Percentiles rank a stretch among this genome's conserved stretches.
Evolutionary conservation across 2,113 vertebrate genomes (phyloP).

Genomic region (Zosterops japonicus): DNA sequence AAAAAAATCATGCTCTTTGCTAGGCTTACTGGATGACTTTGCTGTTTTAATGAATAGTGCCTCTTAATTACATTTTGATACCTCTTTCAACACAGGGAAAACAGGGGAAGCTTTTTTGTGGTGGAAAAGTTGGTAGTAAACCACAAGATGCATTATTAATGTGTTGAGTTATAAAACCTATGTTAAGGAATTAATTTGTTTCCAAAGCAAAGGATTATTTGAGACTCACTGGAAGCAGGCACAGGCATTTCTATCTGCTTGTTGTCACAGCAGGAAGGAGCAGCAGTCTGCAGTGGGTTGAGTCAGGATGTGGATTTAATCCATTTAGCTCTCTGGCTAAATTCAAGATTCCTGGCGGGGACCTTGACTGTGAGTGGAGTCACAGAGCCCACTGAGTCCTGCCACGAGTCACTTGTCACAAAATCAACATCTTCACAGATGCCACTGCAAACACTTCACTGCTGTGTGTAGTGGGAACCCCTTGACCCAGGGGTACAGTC

Average conservation of each 20-base stretch:
- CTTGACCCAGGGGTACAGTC: fast-evolving
- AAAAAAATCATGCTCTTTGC: not conserved
- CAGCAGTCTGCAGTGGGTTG: not conserved
- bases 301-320: conserved; percentile 28
- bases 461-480: not conserved
- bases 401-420: not conserved
- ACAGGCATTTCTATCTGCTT: not conserved
- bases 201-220: not conserved
- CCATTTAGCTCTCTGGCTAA: not conserved
- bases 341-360: not conserved
- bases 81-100: not conserved
- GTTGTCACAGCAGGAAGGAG: not conserved
- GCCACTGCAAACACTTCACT: not conserved
- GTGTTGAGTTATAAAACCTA: not conserved
- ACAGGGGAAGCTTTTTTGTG: not conserved
- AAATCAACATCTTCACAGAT: not conserved
- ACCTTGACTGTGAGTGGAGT: fast-evolving
- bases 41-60: not conserved
- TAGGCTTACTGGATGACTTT: not conserved
- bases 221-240: not conserved
- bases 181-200: not conserved
- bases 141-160: not conserved
- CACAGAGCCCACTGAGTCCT: not conserved
- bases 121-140: not conserved
- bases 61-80: not conserved